Evolutionary conservation across 2,888 invertebrate genomes (phyloP).

Genomic region (Galerucella calmariensis): DNA sequence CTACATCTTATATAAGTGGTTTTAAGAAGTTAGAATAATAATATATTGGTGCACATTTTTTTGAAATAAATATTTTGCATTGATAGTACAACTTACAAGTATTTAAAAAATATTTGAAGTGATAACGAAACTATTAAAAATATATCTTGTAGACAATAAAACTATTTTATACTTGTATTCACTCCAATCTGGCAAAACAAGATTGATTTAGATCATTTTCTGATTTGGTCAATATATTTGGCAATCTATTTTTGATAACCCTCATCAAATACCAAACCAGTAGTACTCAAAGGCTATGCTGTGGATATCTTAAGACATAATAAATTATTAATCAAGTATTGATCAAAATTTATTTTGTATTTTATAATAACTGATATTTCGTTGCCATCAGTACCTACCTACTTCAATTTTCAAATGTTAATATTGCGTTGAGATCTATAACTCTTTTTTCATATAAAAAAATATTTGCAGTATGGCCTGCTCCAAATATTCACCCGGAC

Average conservation of each 20-base stretch:
- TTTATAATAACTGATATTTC: no score
- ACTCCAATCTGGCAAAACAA: slow-evolving; percentile 12
- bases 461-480: neutral
- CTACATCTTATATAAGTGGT: no score
- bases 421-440: neutral
- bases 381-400: neutral
- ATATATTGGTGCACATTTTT: neutral
- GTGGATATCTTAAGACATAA: slow-evolving; percentile 5
- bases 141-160: slow-evolving; percentile 31
- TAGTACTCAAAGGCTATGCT: slow-evolving; percentile 6
- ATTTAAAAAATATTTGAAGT: slow-evolving; percentile 1
- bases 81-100: neutral
- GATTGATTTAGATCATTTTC: slow-evolving; percentile 5
- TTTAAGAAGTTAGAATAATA: neutral
- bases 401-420: neutral
- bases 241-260: slow-evolving; percentile 28
- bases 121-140: slow-evolving; percentile 19
- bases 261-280: slow-evolving; percentile 16
- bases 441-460: neutral
- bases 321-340: neutral
- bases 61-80: neutral
- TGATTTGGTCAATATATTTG: slow-evolving; percentile 17
- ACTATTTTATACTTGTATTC: slow-evolving; percentile 17
- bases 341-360: no score
- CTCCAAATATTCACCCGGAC: neutral